These are phyloP conservation scores for Scleropages formosus DNA, from an alignment of 2,797 vertebrate species.

Conservation along the genomic window DNA sequence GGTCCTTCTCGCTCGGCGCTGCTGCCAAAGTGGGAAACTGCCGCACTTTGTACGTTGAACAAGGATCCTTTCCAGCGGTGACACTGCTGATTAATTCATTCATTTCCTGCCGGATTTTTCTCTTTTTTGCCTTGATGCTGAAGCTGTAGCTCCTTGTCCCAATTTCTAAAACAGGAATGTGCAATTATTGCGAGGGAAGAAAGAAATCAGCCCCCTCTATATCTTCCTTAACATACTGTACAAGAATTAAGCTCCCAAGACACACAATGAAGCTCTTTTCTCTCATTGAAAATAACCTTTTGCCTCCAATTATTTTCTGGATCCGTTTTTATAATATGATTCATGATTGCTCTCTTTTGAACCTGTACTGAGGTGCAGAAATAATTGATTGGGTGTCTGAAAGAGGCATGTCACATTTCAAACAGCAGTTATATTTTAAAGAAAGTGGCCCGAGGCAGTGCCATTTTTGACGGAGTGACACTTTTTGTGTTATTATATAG, in stretches of 20 bases:
- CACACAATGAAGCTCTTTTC: conserved; percentile 15
- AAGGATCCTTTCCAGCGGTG: too few relatives aligned
- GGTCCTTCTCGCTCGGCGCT: too few relatives aligned
- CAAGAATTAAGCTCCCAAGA: conserved; percentile 17
- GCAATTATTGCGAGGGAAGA: conserved; percentile 15
- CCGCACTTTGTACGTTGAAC: too few relatives aligned
- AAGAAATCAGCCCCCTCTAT: background rate
- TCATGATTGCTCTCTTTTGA: conserved; percentile 37
- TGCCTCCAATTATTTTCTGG: conserved; percentile 36
- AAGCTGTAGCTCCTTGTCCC: conserved; percentile 8
- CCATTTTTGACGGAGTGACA: conserved; percentile 3
- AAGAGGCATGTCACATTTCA: conserved; percentile 32
- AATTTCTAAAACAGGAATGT: conserved; percentile 20
- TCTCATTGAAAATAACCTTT: conserved; percentile 33
- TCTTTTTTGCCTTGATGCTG: background rate
- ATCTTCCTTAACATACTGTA: conserved; percentile 21
- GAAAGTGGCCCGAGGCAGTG: conserved; percentile 23
- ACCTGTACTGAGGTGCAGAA: conserved; percentile 28
- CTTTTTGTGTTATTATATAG: background rate
- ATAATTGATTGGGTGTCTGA: conserved; percentile 32
- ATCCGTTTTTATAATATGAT: conserved; percentile 40
- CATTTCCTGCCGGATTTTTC: background rate
- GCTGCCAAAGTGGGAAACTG: too few relatives aligned
- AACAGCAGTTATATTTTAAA: conserved; percentile 28
- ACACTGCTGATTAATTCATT: too few relatives aligned